These are phyloP conservation scores for Pteropus alecto DNA, from an alignment of 2,113 vertebrate species.

Conservation along the genomic window DNA sequence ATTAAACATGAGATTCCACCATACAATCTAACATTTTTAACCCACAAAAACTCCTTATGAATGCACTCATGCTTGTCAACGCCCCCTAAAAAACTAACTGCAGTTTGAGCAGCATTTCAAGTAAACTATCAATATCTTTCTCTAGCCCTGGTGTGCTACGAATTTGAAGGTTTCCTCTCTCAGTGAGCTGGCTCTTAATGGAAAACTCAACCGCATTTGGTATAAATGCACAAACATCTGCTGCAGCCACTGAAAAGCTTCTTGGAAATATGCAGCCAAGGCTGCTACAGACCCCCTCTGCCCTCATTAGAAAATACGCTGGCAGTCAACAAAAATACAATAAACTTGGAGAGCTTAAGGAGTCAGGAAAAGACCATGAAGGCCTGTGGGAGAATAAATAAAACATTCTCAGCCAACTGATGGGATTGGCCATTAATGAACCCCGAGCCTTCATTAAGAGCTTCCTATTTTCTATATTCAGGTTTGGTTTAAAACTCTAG, in stretches of 20 bases:
- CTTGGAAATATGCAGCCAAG: not conserved
- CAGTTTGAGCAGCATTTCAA: not conserved
- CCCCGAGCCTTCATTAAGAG: not conserved
- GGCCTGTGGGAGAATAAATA: not conserved
- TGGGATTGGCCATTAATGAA: not conserved
- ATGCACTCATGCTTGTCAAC: not conserved
- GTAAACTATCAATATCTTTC: not conserved
- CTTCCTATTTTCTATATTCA: not conserved
- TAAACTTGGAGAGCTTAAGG: not conserved
- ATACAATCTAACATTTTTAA: not conserved
- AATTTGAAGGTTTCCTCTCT: not conserved
- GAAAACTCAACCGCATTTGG: not conserved
- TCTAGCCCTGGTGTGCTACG: not conserved
- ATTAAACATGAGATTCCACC: not conserved
- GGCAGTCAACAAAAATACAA: not conserved
- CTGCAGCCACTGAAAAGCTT: not conserved
- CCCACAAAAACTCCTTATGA: not conserved
- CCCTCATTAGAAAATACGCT: not conserved
- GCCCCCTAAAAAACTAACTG: not conserved
- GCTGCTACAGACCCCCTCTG: not conserved
- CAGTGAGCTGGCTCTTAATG: not conserved
- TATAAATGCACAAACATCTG: not conserved
- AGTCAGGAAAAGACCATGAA: not conserved
- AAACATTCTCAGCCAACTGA: not conserved
- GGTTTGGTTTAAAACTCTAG: not conserved